These are phyloP conservation scores for Priocnemis perturbator DNA, from an alignment of 2,888 invertebrate genomes.

Conservation along the genomic window DNA sequence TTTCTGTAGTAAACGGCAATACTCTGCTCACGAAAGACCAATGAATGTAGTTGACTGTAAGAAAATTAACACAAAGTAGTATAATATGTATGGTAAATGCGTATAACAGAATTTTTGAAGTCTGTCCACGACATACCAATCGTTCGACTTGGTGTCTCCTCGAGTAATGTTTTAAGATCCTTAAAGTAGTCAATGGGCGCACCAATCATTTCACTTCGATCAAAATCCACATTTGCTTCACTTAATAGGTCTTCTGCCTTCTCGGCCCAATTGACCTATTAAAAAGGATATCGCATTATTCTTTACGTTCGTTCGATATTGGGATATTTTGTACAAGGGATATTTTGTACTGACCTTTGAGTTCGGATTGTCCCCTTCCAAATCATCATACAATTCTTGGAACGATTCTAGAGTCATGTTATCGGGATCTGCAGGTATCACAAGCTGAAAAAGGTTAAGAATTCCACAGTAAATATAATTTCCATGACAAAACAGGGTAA, in stretches of 20 bases:
- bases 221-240: constrained; percentile 12
- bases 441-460: too few relatives aligned
- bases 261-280: constrained; percentile 13
- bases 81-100: too few relatives aligned
- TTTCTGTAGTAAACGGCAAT: constrained; percentile 33
- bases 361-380: neutral
- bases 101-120: too few relatives aligned
- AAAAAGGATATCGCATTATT: neutral
- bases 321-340: neutral
- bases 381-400: constrained; percentile 4
- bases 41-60: constrained; percentile 49
- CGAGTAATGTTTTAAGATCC: neutral
- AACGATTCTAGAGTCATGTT: neutral
- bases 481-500: too few relatives aligned
- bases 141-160: constrained; percentile 6
- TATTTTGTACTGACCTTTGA: neutral
- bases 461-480: too few relatives aligned
- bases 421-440: too few relatives aligned
- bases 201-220: neutral
- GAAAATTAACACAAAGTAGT: neutral
- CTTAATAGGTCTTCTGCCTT: constrained; percentile 14
- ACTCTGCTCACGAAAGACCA: constrained; percentile 44
- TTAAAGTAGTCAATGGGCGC: neutral
- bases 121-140: neutral
- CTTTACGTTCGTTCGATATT: neutral